phyloP scores from a whole-genome alignment of 2,113 vertebrate genomes.

The Isichthys henryi region DNA sequence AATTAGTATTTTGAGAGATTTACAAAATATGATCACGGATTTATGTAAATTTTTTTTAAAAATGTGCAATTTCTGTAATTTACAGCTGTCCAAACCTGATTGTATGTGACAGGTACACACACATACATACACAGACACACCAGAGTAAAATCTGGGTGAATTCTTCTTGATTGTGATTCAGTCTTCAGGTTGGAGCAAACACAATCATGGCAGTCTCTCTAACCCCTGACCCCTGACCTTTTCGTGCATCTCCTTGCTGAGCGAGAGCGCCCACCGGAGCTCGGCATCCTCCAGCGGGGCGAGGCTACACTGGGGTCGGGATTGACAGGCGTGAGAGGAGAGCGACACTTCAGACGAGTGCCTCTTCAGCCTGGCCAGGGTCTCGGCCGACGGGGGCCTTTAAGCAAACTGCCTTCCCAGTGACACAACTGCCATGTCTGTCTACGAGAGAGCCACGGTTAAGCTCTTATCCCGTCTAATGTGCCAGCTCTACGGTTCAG shows the following conservation, averaged over 20 bases:
- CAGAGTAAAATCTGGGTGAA: neutral
- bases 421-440: constrained; percentile 22
- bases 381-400: neutral
- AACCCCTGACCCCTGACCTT: constrained; percentile 69
- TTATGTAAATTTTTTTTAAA: neutral
- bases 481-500: neutral
- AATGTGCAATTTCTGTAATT: neutral
- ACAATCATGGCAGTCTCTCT: constrained; percentile 15
- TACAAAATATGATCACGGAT: neutral
- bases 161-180: constrained; percentile 10
- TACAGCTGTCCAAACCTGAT: constrained; percentile 8
- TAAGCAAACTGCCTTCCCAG: constrained; percentile 1
- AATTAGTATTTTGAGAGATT: constrained; percentile 11
- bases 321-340: constrained; percentile 56
- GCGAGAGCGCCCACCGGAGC: constrained; percentile 77
- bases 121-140: neutral
- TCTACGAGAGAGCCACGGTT: neutral
- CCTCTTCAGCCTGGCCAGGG: neutral
- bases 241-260: constrained; percentile 84
- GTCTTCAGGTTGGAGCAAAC: neutral
- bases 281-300: constrained; percentile 81
- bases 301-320: constrained; percentile 53
- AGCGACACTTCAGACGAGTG: constrained; percentile 10
- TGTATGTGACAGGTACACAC: constrained; percentile 4
- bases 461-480: neutral